A percentile compares a stretch with the other conserved stretches of the same genome.
phyloP scores from a whole-genome alignment of 23 tunicate genomes.

The Trididemnum nubilum region DNA sequence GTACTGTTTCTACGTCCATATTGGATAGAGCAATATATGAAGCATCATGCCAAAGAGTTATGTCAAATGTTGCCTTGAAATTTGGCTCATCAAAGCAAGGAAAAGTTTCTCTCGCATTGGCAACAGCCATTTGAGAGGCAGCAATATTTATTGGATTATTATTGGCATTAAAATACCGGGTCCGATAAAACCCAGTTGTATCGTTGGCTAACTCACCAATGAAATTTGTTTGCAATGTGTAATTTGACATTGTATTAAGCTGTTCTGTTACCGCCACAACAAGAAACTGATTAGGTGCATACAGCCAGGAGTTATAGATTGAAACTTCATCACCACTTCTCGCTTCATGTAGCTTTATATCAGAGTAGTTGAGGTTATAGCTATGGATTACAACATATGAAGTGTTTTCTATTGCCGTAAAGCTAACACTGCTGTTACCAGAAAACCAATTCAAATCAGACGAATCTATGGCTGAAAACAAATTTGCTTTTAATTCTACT shows the following conservation, averaged over 20 bases:
- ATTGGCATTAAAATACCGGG: conserved; percentile 30
- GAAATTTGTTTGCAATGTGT: conserved; percentile 30
- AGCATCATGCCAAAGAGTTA: conserved; percentile 45
- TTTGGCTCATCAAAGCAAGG: conserved; percentile 76
- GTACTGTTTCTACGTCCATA: conserved; percentile 27
- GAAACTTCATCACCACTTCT: too few species aligned
- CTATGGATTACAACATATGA: conserved; percentile 26
- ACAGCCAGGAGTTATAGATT: background rate
- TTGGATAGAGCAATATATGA: conserved; percentile 54
- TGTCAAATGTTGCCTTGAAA: conserved; percentile 53
- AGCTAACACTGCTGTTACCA: conserved; percentile 42
- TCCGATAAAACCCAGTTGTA: conserved; percentile 47
- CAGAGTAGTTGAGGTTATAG: background rate
- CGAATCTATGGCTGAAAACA: conserved; percentile 44
- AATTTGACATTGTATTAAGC: background rate
- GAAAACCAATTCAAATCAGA: conserved; percentile 45
- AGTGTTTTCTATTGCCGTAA: conserved; percentile 4
- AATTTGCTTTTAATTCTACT: conserved; percentile 46
- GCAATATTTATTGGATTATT: conserved; percentile 44
- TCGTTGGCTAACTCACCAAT: conserved; percentile 47
- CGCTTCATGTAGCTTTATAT: background rate
- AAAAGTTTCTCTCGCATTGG: conserved; percentile 56
- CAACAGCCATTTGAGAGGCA: conserved; percentile 56
- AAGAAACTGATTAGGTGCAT: conserved; percentile 39
- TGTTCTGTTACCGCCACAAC: conserved; percentile 27